Conservation (phyloP, 2,113 vertebrate genomes). For the Progne subis region DNA sequence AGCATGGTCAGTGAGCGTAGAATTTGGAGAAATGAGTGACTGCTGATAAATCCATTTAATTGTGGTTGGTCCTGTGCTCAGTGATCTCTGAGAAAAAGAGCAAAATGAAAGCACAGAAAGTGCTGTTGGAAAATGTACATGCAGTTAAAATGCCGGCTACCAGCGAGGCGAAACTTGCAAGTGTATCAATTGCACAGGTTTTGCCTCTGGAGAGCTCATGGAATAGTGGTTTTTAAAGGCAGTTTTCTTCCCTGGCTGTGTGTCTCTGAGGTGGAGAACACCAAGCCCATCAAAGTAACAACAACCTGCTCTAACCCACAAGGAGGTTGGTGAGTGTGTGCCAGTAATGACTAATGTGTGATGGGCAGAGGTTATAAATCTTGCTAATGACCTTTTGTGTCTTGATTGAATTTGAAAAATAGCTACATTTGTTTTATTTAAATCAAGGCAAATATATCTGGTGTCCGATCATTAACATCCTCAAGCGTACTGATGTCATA, state of each 20-base stretch:
- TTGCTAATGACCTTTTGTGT: constrained; percentile 41
- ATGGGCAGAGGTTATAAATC: constrained; percentile 37
- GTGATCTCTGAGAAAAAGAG: constrained; percentile 3
- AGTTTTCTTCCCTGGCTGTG: not conserved
- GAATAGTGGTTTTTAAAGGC: not conserved
- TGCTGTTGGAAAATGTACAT: not conserved
- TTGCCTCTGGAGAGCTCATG: not conserved
- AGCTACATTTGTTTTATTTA: constrained; percentile 44
- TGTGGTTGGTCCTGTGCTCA: constrained; percentile 11
- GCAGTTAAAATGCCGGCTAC: not conserved
- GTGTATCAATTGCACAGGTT: not conserved
- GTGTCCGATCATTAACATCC: not conserved
- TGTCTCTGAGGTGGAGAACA: not conserved
- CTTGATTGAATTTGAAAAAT: constrained; percentile 25
- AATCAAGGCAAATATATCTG: constrained; percentile 7
- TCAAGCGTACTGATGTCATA: not conserved
- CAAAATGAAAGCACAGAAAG: not conserved
- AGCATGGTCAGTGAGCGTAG: not conserved
- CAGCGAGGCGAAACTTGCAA: not conserved
- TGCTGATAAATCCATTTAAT: constrained; percentile 8
- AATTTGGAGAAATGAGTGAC: constrained; percentile 4
- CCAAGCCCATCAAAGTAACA: not conserved
- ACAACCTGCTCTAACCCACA: not conserved
- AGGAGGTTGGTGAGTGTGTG: not conserved
- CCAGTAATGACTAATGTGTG: not conserved